Evolutionary conservation across 2,888 invertebrate species (phyloP), one percentile per base, ranked within the genome.

Genomic region (Hydriomena furcata): DNA sequence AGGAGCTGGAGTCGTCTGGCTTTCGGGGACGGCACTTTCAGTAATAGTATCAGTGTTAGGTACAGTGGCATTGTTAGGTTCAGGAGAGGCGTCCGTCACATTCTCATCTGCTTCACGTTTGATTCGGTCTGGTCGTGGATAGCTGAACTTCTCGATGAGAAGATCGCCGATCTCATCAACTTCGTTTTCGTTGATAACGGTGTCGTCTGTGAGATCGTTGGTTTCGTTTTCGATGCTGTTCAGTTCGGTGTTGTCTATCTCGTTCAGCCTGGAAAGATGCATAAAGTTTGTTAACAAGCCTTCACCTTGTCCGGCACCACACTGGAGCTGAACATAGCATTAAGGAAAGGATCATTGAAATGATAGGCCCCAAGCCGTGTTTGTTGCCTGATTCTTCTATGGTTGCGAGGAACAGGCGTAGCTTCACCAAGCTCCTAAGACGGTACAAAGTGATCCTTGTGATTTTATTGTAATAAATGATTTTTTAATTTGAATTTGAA

Each of bases 61-160:
- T n/a, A n/a, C n/a, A n/a, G n/a, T n/a, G n/a, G n/a, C n/a, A n/a
- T n/a, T n/a, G 0, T 31, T 41, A 7, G 27, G 0, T 13, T 52
- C 27, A 5, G 42, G 10, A n/a, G n/a, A n/a, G 17, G 47, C 37
- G 6, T 40, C 17, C 4, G 17, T 3, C 2, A 4, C 4, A 17
- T 2, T 2, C 17, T 2, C 43, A 0, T 58, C 57, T 0, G 28
- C 57, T 21, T 65, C 55, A 4, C 70, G 63, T 40, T 61, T 67
- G 1, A 23, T 44, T 24, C 63, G 46, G n/a, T 31, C 11, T n/a
- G 58, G 41, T 0, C 52, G 54, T 5, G 35, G 27, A 57, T 63
- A 61, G 1, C 58, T 56, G 30, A 75, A 73, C 0, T 63, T 71
- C 35, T 76, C 78, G 3, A 70, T 62, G 1, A 55, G 52, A 0